A percentile compares a stretch with the other conserved stretches of the same genome.
phyloP scores from a whole-genome alignment of 1,140 invertebrate species.

The Drosophila neocordata region DNA sequence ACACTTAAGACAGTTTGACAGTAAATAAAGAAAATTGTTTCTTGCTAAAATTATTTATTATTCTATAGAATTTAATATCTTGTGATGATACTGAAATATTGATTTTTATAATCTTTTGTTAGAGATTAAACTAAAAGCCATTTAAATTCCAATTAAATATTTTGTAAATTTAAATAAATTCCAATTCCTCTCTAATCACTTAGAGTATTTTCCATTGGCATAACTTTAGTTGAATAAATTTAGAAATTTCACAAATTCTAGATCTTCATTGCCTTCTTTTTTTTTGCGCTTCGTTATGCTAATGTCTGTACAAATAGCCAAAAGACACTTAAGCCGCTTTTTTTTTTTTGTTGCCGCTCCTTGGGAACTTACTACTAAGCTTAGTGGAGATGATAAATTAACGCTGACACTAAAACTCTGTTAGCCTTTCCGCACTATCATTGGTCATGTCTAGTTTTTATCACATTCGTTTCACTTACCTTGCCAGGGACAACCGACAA shows the following conservation, averaged over 20 bases:
- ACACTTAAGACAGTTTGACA: neutral
- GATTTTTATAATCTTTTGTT: too few relatives aligned
- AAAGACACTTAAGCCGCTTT: slow-evolving; percentile 44
- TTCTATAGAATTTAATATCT: neutral
- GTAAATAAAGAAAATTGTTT: neutral
- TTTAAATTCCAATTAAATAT: neutral
- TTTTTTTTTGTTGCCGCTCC: neutral
- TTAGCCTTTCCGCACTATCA: slow-evolving; percentile 71
- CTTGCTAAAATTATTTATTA: neutral
- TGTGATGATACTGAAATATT: too few relatives aligned
- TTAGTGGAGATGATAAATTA: slow-evolving; percentile 61
- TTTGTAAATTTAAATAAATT: neutral
- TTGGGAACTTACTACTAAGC: neutral
- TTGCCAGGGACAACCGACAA: slow-evolving; percentile 94
- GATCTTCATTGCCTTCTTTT: slow-evolving; percentile 1
- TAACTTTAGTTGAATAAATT: neutral
- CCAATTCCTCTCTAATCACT: too few relatives aligned
- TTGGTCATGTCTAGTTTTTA: slow-evolving; percentile 65
- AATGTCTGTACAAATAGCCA: slow-evolving; percentile 16
- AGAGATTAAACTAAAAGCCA: too few relatives aligned
- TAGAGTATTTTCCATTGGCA: neutral
- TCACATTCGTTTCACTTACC: slow-evolving; percentile 85
- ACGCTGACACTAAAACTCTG: slow-evolving; percentile 75
- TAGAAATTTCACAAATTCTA: too few relatives aligned
- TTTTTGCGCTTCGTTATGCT: neutral